These are phyloP conservation scores for Takifugu flavidus DNA, from an alignment of 2,113 vertebrate species.

Conservation along the genomic window DNA sequence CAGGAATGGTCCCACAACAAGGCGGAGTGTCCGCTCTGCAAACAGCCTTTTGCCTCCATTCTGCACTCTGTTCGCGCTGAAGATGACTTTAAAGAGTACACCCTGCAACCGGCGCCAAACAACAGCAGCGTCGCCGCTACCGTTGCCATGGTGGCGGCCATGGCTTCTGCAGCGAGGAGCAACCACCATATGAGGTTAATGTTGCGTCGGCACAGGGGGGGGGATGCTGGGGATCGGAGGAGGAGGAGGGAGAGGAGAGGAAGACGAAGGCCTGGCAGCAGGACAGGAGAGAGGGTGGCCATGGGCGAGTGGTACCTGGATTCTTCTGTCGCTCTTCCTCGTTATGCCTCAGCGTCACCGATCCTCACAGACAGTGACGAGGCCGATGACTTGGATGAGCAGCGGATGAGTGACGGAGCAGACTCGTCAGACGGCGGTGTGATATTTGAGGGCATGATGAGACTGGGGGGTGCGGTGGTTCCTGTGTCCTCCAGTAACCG, in stretches of 20 bases:
- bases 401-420: constrained; percentile 38
- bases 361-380: constrained; percentile 1
- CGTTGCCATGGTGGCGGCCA: constrained; percentile 72
- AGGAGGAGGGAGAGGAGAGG: constrained; percentile 22
- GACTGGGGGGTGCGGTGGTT: constrained; percentile 2
- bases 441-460: constrained; percentile 64
- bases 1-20: constrained; percentile 93
- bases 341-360: neutral
- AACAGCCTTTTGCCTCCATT: constrained; percentile 88
- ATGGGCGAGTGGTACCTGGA: constrained; percentile 54
- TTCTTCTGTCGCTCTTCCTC: constrained; percentile 1
- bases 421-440: constrained; percentile 78
- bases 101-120: constrained; percentile 73
- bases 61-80: constrained; percentile 85
- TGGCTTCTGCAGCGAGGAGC: constrained; percentile 38
- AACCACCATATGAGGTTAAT: constrained; percentile 58
- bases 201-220: constrained; percentile 40
- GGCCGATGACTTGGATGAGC: constrained; percentile 31
- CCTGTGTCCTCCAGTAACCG: constrained; percentile 10
- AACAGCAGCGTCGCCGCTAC: constrained; percentile 72
- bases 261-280: neutral
- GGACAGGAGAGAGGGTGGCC: neutral
- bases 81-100: constrained; percentile 86
- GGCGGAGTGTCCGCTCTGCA: constrained; percentile 90
- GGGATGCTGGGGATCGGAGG: neutral